A percentile compares a stretch with the other conserved stretches of the same genome.
Conservation (phyloP, 2,888 invertebrate species). For the Chymomyza amoena region DNA sequence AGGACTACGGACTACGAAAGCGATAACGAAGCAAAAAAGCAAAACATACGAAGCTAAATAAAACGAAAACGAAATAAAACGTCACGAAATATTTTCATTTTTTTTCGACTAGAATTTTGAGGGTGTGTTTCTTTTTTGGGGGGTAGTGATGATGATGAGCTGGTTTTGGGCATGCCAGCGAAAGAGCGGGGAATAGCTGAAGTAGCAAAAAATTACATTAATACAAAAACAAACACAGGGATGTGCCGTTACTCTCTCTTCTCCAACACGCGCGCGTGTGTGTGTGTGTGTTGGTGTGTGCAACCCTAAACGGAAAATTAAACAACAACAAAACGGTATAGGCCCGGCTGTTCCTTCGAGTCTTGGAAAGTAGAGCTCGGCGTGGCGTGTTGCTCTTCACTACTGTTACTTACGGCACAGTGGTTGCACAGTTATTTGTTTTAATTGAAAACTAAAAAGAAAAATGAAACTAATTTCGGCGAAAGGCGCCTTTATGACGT, state of each 20-base stretch:
- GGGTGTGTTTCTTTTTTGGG: background rate
- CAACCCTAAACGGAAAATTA: conserved; percentile 70
- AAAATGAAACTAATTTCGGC: too few relatives aligned
- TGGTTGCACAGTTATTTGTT: background rate
- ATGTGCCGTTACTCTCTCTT: conserved; percentile 15
- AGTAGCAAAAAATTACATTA: conserved; percentile 35
- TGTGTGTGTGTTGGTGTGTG: conserved; percentile 18
- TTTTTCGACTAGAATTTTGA: conserved; percentile 9
- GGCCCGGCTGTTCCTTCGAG: background rate
- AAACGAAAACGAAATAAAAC: conserved; percentile 47
- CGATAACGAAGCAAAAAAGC: conserved; percentile 7
- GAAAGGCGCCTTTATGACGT: too few relatives aligned
- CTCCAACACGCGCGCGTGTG: too few relatives aligned
- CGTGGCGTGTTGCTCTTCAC: background rate
- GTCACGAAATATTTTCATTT: conserved; percentile 24
- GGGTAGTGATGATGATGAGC: background rate
- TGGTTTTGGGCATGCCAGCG: background rate
- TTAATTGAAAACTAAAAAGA: background rate
- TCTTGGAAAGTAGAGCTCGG: background rate
- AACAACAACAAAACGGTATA: conserved; percentile 59
- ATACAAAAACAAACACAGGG: conserved; percentile 52
- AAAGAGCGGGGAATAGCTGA: background rate
- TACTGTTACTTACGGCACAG: background rate
- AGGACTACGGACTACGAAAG: background rate
- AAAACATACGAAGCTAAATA: background rate